phyloP scores from a whole-genome alignment of 2,797 vertebrate genomes.

The Tangara arthus region DNA sequence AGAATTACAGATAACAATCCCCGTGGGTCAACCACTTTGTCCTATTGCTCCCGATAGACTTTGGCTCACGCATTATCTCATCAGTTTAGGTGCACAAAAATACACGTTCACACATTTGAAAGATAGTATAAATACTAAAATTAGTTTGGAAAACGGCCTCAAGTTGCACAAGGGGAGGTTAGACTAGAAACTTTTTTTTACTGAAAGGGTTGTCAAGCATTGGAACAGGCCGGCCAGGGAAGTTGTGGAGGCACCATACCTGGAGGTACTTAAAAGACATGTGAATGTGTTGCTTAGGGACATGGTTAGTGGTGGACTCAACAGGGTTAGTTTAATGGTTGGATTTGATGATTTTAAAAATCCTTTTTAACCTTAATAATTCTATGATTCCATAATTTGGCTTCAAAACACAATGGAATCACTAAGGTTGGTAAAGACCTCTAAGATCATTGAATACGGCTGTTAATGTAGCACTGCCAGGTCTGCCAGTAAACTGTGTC shows the following conservation, averaged over 20 bases:
- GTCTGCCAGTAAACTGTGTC: background rate
- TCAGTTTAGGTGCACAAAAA: background rate
- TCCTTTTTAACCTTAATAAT: background rate
- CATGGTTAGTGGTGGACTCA: background rate
- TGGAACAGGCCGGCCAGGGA: background rate
- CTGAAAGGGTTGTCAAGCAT: background rate
- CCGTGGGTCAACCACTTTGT: background rate
- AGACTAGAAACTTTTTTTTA: background rate
- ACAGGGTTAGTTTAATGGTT: background rate
- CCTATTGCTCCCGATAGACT: background rate
- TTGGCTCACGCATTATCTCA: background rate
- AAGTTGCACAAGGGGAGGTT: background rate
- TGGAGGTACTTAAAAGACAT: background rate
- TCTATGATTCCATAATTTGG: background rate
- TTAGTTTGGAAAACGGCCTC: background rate
- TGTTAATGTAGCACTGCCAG: rapidly evolving
- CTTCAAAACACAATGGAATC: background rate
- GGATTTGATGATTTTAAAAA: background rate
- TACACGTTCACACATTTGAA: background rate
- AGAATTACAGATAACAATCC: background rate
- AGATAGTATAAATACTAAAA: background rate
- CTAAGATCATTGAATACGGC: background rate
- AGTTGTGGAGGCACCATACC: background rate
- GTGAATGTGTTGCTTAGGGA: background rate
- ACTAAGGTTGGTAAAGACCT: background rate